Base-by-base conservation (phyloP, 1,140 invertebrate species). In the Neuroterus valhalla region DNA sequence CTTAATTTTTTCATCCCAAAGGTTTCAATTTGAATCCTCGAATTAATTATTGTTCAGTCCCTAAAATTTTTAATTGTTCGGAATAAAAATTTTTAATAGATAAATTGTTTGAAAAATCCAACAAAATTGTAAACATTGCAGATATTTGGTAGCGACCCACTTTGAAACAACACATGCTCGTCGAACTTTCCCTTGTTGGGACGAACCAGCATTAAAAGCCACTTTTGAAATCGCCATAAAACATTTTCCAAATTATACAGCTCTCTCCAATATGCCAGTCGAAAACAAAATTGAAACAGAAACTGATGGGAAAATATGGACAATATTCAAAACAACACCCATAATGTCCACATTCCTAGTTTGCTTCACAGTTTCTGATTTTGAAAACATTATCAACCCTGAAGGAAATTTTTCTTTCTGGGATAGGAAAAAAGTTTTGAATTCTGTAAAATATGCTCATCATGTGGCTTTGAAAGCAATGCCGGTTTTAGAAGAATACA, bases 341-440 rank as follows among this genome's bases (percentile, higher is more conserved):
- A 21, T 69, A 66, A 95, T 95, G 93, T 94, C 94, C 4, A 94
- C 94, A 2, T 96, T 96, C 83, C 86, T 95, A n/a, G 86, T 96
- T 8, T 94, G 94, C 2, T 93, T 96, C 82, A 90, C 75, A 2
- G 91, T 95, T 0, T 92, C 92, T 43, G 93, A 95, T 78, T 94
- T 94, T 81, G 85, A 86, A 38, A 31, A 23, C 12, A 72, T 74
- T 1, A 12, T 26, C 43, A 73, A 71, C 5, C 26, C 0, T 6
- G 26, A 26, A 31, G 31, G 31, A 15, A 31, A 31, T 26, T 31
- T 50, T 19, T 50, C 55, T 1, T 14, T 62, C 15, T 62, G 55
- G 55, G 15, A 1, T 26, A 10, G 15, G 17, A 71, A 52, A n/a
- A 31, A 26, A 21, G 86, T 84, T 91, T 92, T 2, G 86, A 89